These are phyloP conservation scores for Cacatua alba DNA, from an alignment of 2,113 vertebrate genomes.

Conservation along the genomic window DNA sequence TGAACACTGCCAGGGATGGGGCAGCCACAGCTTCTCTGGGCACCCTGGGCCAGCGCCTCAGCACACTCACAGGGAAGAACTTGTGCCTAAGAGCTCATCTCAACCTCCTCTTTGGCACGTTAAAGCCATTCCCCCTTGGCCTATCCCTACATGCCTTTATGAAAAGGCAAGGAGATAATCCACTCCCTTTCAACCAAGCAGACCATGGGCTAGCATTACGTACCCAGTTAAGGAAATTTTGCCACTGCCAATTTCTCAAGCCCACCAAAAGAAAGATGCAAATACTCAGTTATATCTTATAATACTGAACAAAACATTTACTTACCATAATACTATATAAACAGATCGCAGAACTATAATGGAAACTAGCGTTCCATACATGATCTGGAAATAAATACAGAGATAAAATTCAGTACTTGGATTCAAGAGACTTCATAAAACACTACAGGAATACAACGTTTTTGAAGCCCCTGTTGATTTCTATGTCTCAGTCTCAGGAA, in stretches of 20 bases:
- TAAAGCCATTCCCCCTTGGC: background rate
- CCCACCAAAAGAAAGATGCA: background rate
- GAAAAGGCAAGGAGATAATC: background rate
- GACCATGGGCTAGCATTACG: background rate
- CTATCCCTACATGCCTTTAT: background rate
- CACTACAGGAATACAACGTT: background rate
- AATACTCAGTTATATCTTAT: background rate
- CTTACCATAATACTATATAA: conserved; percentile 98
- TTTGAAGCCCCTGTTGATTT: background rate
- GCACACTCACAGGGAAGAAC: background rate
- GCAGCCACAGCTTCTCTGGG: no score
- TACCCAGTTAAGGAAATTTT: background rate
- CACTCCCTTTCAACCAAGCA: background rate
- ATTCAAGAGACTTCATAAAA: background rate
- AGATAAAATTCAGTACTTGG: background rate
- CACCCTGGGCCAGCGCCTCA: no score
- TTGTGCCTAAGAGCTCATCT: background rate
- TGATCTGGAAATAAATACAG: conserved; percentile 81
- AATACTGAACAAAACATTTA: background rate
- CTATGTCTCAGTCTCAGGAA: background rate
- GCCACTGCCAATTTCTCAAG: background rate
- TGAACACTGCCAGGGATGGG: no score
- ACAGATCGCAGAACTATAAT: conserved; percentile 90
- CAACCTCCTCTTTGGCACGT: background rate
- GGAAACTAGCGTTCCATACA: conserved; percentile 92